Base-by-base conservation (phyloP, 2,888 invertebrate species). In the Allacma fusca region DNA sequence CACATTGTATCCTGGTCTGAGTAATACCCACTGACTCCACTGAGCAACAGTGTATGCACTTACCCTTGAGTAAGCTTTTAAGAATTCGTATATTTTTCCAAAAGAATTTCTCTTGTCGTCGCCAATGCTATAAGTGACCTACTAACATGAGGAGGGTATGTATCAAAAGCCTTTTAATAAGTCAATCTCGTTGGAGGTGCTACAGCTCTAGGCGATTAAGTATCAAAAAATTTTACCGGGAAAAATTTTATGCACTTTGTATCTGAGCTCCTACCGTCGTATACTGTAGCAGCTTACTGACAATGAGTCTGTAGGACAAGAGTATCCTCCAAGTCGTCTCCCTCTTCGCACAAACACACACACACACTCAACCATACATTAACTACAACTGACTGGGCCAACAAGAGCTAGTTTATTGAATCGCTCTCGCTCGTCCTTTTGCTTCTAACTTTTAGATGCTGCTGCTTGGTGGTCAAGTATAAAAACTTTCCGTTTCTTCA, bases 191-290 rank as follows among this genome's bases (percentile, higher is more conserved):
- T 50, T 5, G 16, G 19, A 50, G 50, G 50, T 50, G 50, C 50
- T n/a, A 50, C 19, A 50, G 9, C 50, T 50, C 50, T 50, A 50
- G 50, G 50, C 50, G 4, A 50, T n/a, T 50, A 50, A 50, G 19
- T 50, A 50, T 50, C 9, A 26, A 62, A 40, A 68, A 68, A 16
- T 40, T 68, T 68, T 68, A 68, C 68, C 68, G 68, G 68, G 68
- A 43, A 43, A 68, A 68, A n/a, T 28, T 65, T 65, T 65, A 2
- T 62, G n/a, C 65, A 65, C 29, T 65, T 65, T 26, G 26, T 28
- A 24, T 50, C 16, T 50, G 0, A 62, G 62, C 23, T 21, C 24
- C 62, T 62, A 62, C 23, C 1, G 21, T 24, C 1, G n/a, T 1
- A 13, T 23, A 21, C 16, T 23, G 23, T 62, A 9, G n/a, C n/a